Evolutionary conservation across 2,113 vertebrate genomes (phyloP), one percentile per base, ranked within the genome.

Genomic region (Anguilla japonica): DNA sequence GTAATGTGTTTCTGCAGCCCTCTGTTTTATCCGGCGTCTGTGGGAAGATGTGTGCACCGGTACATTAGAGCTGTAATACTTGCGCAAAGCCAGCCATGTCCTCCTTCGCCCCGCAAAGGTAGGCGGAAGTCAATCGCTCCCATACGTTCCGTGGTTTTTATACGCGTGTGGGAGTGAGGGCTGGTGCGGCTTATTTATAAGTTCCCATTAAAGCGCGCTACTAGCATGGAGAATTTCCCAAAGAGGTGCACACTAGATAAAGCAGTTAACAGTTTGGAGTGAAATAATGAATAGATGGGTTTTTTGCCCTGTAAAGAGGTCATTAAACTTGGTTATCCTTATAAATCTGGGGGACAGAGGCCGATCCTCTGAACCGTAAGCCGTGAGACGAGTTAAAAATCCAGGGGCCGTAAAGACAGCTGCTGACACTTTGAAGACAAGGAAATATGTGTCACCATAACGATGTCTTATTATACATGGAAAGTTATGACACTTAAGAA

Each of bases 61-160:
- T 92, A 89, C 92, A 93, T 94, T 91, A 93, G 89, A 94, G 93
- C 92, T 92, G 90, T 91, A 91, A 95, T 95, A 94, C 94, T 94
- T 93, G 71, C 89, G 91, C 90, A 94, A 87, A 93, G 90, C 86
- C 94, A 93, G 94, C 93, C 92, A 91, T 92, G 93, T 95, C 94
- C 95, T 95, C 95, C 95, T 94, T 93, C 89, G 87, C 86, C 91
- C 39, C 89, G 79, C 89, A 93, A 75, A 75, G 71, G 71, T 75
- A 75, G 93, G 92, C 94, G 95, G 93, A 95, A 95, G 93, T 95
- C 93, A 75, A 75, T 94, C 92, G 93, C 92, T 93, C 92, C 93
- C 92, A 93, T 92, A 90, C 89, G 91, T 91, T n/a, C 34, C 34
- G 34, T n/a, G 16, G n/a, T 94, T 94, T 96, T 95, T 94, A 96